Evolutionary conservation across 2,888 invertebrate genomes (phyloP).

Genomic region (Phanerotoma sp.): DNA sequence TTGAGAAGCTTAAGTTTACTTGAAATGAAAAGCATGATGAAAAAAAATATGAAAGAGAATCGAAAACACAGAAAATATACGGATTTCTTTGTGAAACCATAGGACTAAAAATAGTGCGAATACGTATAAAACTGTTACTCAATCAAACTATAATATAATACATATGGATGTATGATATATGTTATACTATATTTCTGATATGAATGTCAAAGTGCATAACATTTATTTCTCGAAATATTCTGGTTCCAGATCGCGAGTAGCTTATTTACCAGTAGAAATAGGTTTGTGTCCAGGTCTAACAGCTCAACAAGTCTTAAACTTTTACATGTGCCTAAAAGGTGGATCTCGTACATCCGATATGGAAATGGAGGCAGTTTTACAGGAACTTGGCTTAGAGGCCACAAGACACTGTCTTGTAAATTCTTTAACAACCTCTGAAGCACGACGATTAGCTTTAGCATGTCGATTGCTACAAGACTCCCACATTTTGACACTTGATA

Average conservation of each 20-base stretch:
- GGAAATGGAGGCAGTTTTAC: constrained; percentile 79
- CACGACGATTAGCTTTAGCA: constrained; percentile 83
- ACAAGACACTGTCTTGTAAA: constrained; percentile 85
- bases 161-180: too few species aligned
- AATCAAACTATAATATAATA: too few species aligned
- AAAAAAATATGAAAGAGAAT: too few species aligned
- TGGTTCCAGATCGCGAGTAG: constrained; percentile 71
- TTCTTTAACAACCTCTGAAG: constrained; percentile 84
- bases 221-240: too few species aligned
- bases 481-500: constrained; percentile 83
- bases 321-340: constrained; percentile 75
- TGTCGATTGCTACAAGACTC: constrained; percentile 85
- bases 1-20: too few species aligned
- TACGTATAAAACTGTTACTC: too few species aligned
- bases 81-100: too few species aligned
- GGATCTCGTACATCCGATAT: constrained; percentile 65
- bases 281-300: constrained; percentile 84
- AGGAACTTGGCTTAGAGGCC: constrained; percentile 88
- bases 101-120: too few species aligned
- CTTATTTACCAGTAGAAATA: constrained; percentile 74
- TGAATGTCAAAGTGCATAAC: too few species aligned
- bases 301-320: constrained; percentile 84
- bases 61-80: too few species aligned
- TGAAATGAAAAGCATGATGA: too few species aligned
- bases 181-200: too few species aligned